Percentiles rank a stretch among this genome's conserved stretches.
These are phyloP conservation scores for Corythornis cristatus DNA, from an alignment of 2,113 vertebrate species.

Conservation along the genomic window DNA sequence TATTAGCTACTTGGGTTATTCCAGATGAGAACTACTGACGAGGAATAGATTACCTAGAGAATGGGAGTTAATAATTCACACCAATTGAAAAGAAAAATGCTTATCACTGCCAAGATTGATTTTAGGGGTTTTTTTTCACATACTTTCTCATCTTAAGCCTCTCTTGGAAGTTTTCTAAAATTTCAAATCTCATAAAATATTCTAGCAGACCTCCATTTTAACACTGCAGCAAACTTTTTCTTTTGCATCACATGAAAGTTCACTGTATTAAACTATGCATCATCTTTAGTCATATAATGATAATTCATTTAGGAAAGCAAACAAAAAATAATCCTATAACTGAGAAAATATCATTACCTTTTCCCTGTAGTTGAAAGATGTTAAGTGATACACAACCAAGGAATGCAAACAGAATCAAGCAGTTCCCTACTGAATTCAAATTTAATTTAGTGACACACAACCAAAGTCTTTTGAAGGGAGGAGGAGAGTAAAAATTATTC, in stretches of 20 bases:
- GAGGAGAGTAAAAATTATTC: neutral
- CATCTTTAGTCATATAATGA: neutral
- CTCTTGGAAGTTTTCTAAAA: neutral
- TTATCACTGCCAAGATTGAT: neutral
- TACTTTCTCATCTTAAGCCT: neutral
- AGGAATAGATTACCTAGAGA: neutral
- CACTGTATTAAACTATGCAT: neutral
- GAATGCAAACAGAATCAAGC: neutral
- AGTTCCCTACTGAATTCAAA: neutral
- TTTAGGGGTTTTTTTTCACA: neutral
- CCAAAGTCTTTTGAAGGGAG: neutral
- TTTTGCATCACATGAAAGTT: neutral
- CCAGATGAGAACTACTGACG: neutral
- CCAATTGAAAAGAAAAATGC: neutral
- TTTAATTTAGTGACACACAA: neutral
- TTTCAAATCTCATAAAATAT: neutral
- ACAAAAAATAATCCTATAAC: neutral
- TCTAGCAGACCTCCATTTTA: neutral
- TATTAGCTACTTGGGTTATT: neutral
- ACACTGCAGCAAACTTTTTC: neutral
- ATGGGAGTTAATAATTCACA: neutral
- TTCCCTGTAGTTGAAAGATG: neutral
- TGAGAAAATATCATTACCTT: neutral
- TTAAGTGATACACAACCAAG: neutral
- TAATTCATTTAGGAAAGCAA: neutral